Evolutionary conservation across 2,888 invertebrate genomes (phyloP), one percentile per base, ranked within the genome.

Genomic region (Muschampia plurimacula): DNA sequence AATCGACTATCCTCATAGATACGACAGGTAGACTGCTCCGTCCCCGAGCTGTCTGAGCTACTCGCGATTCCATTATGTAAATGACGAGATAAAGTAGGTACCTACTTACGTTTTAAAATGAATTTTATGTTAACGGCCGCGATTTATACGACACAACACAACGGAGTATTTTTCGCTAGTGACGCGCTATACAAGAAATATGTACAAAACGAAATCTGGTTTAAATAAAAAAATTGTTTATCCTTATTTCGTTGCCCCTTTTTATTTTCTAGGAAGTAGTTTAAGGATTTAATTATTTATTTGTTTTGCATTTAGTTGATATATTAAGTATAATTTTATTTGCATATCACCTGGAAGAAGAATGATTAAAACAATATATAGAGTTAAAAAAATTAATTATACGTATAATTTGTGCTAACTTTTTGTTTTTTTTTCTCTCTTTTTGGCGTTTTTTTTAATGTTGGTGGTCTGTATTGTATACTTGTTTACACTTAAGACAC

Each of bases 41-140:
- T 90, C 89, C 86, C 91, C 91, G 85, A 88, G 89, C 91, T 85
- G 91, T 91, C 92, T 92, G 88, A 79, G 73, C 67, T 65, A 74
- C 73, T 82, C 77, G 75, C 75, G 84, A 84, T 82, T 84, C 82
- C 86, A 87, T 88, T 92, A 92, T 92, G 92, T 84, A 90, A 93
- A 93, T 92, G 78, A 82, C 84, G 84, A 90, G 85, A 92, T 92
- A 92, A 91, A 89, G 75, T 22, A 22, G 22, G 22, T 77, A 78
- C 32, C 32, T 32, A 32, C 32, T 3, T 32, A 32, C 74, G 84
- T 89, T 90, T 90, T 88, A 83, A 90, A 89, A 89, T 86, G 82
- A 88, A 79, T 77, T 77, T 78, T 76, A 90, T 89, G 85, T 87
- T 84, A 86, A 84, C 83, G 82, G 84, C 79, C 83, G 82, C 82